phyloP scores from a whole-genome alignment of 2,888 invertebrate species.

The Sialis lutaria region DNA sequence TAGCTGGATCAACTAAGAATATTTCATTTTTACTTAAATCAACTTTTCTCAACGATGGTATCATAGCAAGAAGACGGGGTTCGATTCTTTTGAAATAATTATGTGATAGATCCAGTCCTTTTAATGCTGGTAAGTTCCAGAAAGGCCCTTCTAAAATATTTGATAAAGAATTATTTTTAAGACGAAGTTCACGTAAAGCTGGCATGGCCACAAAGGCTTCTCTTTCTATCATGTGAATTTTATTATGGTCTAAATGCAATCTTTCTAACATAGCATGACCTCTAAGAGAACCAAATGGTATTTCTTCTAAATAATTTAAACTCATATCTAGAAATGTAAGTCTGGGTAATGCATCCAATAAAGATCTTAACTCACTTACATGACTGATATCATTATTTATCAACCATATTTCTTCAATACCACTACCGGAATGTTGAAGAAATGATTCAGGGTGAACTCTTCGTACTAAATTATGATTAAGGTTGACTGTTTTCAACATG shows the following conservation, averaged over 20 bases:
- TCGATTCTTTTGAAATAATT: constrained; percentile 59
- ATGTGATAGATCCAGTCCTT: constrained; percentile 64
- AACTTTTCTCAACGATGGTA: constrained; percentile 57
- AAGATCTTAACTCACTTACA: constrained; percentile 52
- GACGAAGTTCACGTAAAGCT: constrained; percentile 59
- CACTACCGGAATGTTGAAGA: constrained; percentile 52
- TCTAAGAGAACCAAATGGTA: constrained; percentile 59
- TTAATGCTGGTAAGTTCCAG: constrained; percentile 71
- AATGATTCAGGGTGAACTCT: constrained; percentile 71
- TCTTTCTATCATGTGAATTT: constrained; percentile 51
- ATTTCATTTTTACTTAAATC: constrained; percentile 63
- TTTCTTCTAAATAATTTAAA: constrained; percentile 54
- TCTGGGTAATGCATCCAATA: constrained; percentile 60
- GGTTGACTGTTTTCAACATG: constrained; percentile 48
- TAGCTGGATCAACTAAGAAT: constrained; percentile 48
- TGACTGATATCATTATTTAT: constrained; percentile 61
- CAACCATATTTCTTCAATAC: constrained; percentile 60
- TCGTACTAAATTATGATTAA: constrained; percentile 59
- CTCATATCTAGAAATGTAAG: constrained; percentile 65
- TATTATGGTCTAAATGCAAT: constrained; percentile 65
- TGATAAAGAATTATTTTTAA: constrained; percentile 67
- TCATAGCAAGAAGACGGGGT: constrained; percentile 50
- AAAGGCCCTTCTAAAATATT: constrained; percentile 56
- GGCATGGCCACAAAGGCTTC: constrained; percentile 74
- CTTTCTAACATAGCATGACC: constrained; percentile 68